Base-by-base conservation (phyloP, 2,888 invertebrate genomes). In the Allacma fusca region DNA sequence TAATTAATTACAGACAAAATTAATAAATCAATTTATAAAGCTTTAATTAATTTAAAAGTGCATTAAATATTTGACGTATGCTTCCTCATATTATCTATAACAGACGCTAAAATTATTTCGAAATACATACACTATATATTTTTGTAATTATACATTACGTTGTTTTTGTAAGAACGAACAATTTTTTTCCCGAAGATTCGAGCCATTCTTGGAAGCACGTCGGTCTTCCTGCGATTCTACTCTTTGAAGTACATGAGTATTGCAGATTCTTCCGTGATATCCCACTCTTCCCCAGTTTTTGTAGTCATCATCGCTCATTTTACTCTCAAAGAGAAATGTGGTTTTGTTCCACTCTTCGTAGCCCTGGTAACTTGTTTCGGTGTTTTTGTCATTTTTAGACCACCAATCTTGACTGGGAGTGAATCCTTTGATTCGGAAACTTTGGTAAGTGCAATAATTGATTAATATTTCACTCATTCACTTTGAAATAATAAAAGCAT, bases 261-360 rank as follows among this genome's bases (percentile, higher is more conserved):
- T 26, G 74, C 34, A n/a, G 74, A 74, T 40, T 28, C 64, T 5
- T 50, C 74, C 21, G 64, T 74, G 62, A 64, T 74, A 23, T 64
- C 74, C 29, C 57, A 64, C 28, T 62, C 50, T n/a, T 26, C 50
- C 24, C 74, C 74, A 29, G 74, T 74, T 28, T 74, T 74, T 40
- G 74, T 74, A 9, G 43, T 74, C 5, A 40, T 74, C 19, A 13
- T 74, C 19, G 74, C 62, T 9, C 34, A 64, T 40, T 64, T 74
- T 50, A 23, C 7, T 34, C 24, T 74, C 9, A 28, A 57, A 13
- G 74, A 74, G 21, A 74, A 34, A 19, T 74, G 74, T 40, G 74
- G 74, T 4, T 7, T 74, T n/a, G 64, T 74, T 13, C 4, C 74
- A 19, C 19, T 62, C 7, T 13, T 29, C 23, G 1, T 74, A 19